A percentile compares a stretch with the other conserved stretches of the same genome.
phyloP scores from a whole-genome alignment of 2,113 vertebrate genomes.

The Phodopus roborovskii region DNA sequence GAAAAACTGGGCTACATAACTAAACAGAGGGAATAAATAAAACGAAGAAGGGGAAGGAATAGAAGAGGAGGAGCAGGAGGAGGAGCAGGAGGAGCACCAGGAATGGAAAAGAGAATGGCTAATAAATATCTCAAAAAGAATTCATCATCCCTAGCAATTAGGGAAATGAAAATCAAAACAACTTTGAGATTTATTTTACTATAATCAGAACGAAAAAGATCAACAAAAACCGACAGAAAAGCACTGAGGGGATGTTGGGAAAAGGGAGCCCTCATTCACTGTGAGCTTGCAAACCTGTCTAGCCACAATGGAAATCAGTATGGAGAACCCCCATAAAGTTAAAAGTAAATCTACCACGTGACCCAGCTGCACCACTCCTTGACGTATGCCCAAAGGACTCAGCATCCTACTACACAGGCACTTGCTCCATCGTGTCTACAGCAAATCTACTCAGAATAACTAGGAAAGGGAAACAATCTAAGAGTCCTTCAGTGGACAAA shows the following conservation, averaged over 20 bases:
- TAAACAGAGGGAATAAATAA: background rate
- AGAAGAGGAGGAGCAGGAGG: no score
- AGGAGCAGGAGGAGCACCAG: background rate
- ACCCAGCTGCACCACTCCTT: background rate
- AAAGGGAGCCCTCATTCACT: background rate
- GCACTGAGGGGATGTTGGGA: background rate
- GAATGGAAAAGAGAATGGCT: background rate
- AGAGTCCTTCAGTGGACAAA: background rate
- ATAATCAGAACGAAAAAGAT: background rate
- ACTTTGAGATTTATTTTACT: background rate
- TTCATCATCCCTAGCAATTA: background rate
- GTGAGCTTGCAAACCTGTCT: background rate
- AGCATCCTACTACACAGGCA: background rate
- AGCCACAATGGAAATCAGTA: background rate
- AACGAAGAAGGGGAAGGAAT: background rate
- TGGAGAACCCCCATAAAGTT: background rate
- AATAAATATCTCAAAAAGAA: background rate
- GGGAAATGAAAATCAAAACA: background rate
- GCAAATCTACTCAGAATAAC: background rate
- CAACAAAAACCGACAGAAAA: background rate
- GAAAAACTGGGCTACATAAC: background rate
- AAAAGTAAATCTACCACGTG: background rate
- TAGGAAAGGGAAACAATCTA: background rate
- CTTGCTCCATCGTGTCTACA: background rate
- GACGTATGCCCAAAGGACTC: background rate